Conservation (phyloP, 2,113 vertebrate species). For the Penelope pileata region DNA sequence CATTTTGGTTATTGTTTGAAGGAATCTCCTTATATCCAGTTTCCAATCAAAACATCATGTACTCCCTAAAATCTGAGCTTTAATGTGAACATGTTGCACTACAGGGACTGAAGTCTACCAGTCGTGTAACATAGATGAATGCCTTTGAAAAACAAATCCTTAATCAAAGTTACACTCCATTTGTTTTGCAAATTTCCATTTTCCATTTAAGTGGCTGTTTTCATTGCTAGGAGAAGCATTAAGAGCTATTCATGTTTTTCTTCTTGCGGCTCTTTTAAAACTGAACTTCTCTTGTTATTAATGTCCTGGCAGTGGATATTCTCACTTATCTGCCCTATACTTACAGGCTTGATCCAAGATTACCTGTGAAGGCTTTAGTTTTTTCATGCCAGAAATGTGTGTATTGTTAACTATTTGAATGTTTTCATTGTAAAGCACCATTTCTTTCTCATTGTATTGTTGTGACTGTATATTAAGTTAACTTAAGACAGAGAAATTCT, state of each 20-base stretch:
- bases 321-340: background rate
- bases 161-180: constrained; percentile 32
- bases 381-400: background rate
- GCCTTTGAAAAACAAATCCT: constrained; percentile 41
- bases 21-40: background rate
- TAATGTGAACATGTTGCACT: background rate
- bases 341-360: background rate
- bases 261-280: constrained; percentile 8
- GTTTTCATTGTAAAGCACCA: background rate
- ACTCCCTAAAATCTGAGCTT: constrained; percentile 8
- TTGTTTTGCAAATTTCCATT: constrained; percentile 26
- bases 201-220: constrained; percentile 19
- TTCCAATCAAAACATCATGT: constrained; percentile 58
- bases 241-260: background rate
- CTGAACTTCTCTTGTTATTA: background rate
- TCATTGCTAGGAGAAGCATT: background rate
- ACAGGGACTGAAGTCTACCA: background rate
- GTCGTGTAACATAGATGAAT: background rate
- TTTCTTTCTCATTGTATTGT: background rate
- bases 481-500: background rate
- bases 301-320: background rate
- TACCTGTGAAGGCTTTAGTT: background rate
- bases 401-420: background rate
- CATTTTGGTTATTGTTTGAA: constrained; percentile 58
- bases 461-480: background rate